These are phyloP conservation scores for Trididemnum miniatum DNA, from an alignment of 23 tunicate species.

Conservation along the genomic window DNA sequence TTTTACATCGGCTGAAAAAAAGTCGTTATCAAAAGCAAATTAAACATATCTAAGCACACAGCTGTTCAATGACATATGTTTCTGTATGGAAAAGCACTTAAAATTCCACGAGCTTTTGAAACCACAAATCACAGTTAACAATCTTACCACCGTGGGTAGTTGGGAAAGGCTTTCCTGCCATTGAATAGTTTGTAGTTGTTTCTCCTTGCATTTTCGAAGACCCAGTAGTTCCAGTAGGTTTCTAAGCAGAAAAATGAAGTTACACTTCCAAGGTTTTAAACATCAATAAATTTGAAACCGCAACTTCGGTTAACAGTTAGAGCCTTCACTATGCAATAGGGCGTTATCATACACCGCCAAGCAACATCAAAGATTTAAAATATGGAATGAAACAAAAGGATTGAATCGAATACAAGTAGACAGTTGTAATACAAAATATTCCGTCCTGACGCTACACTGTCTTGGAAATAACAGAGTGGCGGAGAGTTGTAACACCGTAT, in stretches of 20 bases:
- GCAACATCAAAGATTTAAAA: too few species aligned
- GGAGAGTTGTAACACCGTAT: too few species aligned
- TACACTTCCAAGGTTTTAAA: too few species aligned
- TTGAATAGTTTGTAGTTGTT: conserved; percentile 13
- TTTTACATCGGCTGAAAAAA: conserved; percentile 54
- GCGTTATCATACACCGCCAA: too few species aligned
- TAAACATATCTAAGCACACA: not conserved
- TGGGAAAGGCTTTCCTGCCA: conserved; percentile 48
- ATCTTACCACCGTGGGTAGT: conserved; percentile 1
- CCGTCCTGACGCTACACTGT: too few species aligned
- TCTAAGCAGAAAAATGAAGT: conserved; percentile 8
- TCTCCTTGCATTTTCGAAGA: conserved; percentile 3
- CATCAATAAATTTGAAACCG: too few species aligned
- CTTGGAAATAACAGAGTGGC: too few species aligned
- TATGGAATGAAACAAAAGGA: too few species aligned
- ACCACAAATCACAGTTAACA: not conserved
- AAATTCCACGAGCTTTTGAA: not conserved
- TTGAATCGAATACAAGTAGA: too few species aligned
- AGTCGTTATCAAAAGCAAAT: not conserved
- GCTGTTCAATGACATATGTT: not conserved
- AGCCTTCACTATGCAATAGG: too few species aligned
- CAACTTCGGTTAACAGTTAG: too few species aligned
- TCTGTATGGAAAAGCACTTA: not conserved
- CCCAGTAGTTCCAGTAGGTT: conserved; percentile 9
- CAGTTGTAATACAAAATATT: too few species aligned